A percentile compares a stretch with the other conserved stretches of the same genome.
These are phyloP conservation scores for Cabera pusaria DNA, from an alignment of 2,888 invertebrate genomes.

Conservation along the genomic window DNA sequence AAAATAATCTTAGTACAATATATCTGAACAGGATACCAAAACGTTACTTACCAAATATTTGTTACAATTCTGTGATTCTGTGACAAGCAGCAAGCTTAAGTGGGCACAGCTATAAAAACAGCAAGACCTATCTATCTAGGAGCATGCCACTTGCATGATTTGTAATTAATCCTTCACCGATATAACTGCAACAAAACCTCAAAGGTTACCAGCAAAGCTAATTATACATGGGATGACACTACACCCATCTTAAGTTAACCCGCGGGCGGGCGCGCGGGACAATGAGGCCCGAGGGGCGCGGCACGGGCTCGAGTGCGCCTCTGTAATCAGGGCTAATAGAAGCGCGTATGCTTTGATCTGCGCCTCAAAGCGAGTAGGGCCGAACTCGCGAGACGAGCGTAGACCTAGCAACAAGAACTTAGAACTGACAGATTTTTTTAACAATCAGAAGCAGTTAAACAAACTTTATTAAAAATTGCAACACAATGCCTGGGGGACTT, in stretches of 20 bases:
- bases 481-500: no score
- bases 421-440: no score
- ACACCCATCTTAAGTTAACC: conserved; percentile 54
- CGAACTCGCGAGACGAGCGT: conserved; percentile 54
- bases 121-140: no score
- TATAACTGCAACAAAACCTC: conserved; percentile 30
- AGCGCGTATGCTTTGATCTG: conserved; percentile 80
- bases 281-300: conserved; percentile 47
- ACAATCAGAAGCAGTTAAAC: no score
- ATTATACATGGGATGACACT: conserved; percentile 75
- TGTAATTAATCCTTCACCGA: conserved; percentile 11
- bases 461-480: no score
- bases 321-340: conserved; percentile 82
- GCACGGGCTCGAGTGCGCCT: conserved; percentile 50
- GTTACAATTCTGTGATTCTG: no score
- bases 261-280: conserved; percentile 50
- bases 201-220: conserved; percentile 53
- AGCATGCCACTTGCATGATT: conserved; percentile 7
- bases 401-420: conserved; percentile 20
- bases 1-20: no score
- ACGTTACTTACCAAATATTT: no score
- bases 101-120: no score
- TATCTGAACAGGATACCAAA: no score
- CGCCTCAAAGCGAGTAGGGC: conserved; percentile 72
- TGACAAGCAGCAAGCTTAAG: no score